Percentiles rank a stretch among this genome's conserved stretches.
These are phyloP conservation scores for Rattus rattus DNA, from an alignment of 2,113 vertebrate species.

Conservation along the genomic window DNA sequence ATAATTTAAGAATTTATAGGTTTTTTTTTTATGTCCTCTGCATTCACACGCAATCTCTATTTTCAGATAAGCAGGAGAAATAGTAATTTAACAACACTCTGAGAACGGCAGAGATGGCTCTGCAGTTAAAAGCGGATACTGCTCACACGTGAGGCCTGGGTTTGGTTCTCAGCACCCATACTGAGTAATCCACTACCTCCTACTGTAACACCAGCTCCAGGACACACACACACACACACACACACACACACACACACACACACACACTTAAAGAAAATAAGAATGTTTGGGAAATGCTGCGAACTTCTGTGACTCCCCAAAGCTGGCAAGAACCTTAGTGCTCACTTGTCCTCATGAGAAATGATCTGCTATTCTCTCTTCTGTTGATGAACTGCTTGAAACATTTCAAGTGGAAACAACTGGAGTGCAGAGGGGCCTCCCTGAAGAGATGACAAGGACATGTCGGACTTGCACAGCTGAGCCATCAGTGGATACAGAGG, in stretches of 20 bases:
- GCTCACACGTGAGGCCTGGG: too few species aligned
- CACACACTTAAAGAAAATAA: background rate
- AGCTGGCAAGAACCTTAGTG: slow-evolving; percentile 1
- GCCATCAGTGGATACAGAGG: background rate
- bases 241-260: background rate
- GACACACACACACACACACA: background rate
- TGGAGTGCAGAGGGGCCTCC: background rate
- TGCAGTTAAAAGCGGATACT: background rate
- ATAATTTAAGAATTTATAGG: slow-evolving; percentile 34
- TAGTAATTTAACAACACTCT: slow-evolving; percentile 15
- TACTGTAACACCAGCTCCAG: background rate
- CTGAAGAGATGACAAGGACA: background rate
- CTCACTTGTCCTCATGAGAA: background rate
- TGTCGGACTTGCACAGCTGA: background rate
- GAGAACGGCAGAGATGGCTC: background rate
- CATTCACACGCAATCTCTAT: slow-evolving; percentile 16
- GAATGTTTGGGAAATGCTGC: background rate
- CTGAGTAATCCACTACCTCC: background rate
- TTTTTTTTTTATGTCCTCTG: slow-evolving; percentile 30
- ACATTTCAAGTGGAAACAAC: background rate
- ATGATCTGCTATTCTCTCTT: background rate
- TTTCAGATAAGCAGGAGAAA: slow-evolving; percentile 47
- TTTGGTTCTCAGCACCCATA: background rate
- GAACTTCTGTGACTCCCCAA: background rate
- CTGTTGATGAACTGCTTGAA: background rate